phyloP scores from a whole-genome alignment of 92 coral and sea anemone species.

The Parazoanthus atlanticus region DNA sequence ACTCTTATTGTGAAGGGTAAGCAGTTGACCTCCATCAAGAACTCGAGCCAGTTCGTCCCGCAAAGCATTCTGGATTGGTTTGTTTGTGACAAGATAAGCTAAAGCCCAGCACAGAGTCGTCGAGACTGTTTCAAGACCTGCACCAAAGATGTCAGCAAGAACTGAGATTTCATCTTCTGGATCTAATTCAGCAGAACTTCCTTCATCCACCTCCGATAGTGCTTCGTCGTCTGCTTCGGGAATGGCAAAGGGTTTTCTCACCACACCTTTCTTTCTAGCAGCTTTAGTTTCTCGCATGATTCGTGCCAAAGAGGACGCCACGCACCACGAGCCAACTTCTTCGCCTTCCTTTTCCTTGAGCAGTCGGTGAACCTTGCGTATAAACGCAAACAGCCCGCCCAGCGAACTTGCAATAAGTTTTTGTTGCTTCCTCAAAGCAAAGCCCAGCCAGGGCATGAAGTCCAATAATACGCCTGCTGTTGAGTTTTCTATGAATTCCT shows the following conservation, averaged over 20 bases:
- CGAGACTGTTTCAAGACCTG: slow-evolving; percentile 67
- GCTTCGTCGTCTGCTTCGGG: slow-evolving; percentile 32
- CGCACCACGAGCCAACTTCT: slow-evolving; percentile 36
- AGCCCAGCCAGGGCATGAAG: slow-evolving; percentile 65
- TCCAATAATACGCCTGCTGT: slow-evolving; percentile 48
- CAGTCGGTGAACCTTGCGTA: slow-evolving; percentile 47
- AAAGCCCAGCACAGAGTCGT: slow-evolving; percentile 65
- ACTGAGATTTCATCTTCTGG: slow-evolving; percentile 49
- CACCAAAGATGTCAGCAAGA: slow-evolving; percentile 69
- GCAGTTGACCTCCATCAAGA: slow-evolving; percentile 52
- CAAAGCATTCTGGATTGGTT: slow-evolving; percentile 56
- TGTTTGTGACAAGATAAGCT: slow-evolving; percentile 51
- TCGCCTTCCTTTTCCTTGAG: slow-evolving; percentile 22
- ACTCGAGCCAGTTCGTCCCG: slow-evolving; percentile 53
- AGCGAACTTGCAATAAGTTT: slow-evolving; percentile 39
- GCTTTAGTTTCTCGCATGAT: background rate
- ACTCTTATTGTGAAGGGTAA: slow-evolving; percentile 50
- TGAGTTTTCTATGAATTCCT: slow-evolving; percentile 60
- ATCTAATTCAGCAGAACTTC: slow-evolving; percentile 8
- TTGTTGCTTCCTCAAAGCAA: slow-evolving; percentile 47
- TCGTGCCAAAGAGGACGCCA: slow-evolving; percentile 18
- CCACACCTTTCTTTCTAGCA: background rate
- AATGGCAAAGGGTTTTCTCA: background rate
- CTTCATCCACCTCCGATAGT: background rate
- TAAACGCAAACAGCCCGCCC: slow-evolving; percentile 52